Conservation (phyloP, 2,797 vertebrate genomes). For the Gymnocypris eckloni region DNA sequence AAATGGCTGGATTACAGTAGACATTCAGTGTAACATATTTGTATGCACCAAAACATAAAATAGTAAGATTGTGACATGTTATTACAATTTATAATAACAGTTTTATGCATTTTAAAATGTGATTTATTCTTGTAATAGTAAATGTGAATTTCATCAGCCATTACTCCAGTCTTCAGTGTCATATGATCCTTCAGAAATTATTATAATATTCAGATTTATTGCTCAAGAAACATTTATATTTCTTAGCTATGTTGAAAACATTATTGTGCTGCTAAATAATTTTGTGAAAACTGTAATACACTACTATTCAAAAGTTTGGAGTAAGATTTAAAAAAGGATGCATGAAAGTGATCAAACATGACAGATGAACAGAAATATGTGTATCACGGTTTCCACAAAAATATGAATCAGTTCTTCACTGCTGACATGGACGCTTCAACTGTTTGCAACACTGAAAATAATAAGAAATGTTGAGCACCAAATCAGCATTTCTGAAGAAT, state of each 20-base stretch:
- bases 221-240: not conserved
- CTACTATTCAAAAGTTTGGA: not conserved
- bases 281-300: not conserved
- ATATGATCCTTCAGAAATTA: not conserved
- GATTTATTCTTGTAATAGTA: not conserved
- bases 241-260: not conserved
- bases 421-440: not conserved
- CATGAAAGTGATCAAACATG: not conserved
- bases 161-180: not conserved
- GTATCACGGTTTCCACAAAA: not conserved
- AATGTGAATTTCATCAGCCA: not conserved
- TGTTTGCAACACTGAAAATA: not conserved
- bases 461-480: not conserved
- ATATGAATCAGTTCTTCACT: not conserved
- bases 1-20: conserved; percentile 10
- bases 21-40: not conserved
- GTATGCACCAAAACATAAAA: not conserved
- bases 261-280: not conserved
- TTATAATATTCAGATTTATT: not conserved
- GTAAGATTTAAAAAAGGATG: not conserved
- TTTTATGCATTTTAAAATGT: not conserved
- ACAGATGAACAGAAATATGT: not conserved
- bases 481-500: not conserved
- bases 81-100: not conserved
- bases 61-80: not conserved